A percentile compares a stretch with the other conserved stretches of the same genome.
These are phyloP conservation scores for Polyergus mexicanus DNA, from an alignment of 1,140 invertebrate genomes.

Conservation along the genomic window DNA sequence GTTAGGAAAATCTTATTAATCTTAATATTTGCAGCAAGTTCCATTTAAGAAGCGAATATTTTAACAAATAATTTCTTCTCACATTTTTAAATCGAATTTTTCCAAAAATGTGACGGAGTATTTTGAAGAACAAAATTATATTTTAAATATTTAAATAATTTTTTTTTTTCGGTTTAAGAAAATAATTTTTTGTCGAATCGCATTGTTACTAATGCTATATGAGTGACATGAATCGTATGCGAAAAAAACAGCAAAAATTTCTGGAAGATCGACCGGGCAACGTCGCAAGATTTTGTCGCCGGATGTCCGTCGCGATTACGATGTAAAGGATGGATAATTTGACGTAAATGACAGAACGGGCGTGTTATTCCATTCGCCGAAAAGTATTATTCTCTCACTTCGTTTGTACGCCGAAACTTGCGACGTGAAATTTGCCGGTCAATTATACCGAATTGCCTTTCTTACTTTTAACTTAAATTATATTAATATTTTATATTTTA, in stretches of 20 bases:
- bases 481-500: background rate
- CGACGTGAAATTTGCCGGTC: constrained; percentile 9
- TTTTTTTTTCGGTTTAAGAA: no score
- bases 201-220: constrained; percentile 33
- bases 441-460: constrained; percentile 4
- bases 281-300: constrained; percentile 42
- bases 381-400: constrained; percentile 41
- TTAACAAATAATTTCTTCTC: no score
- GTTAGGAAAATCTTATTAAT: no score
- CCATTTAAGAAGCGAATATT: no score
- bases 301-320: constrained; percentile 50
- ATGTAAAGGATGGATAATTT: constrained; percentile 58
- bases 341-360: constrained; percentile 50
- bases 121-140: no score
- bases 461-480: background rate
- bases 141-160: no score
- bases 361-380: constrained; percentile 19
- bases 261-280: constrained; percentile 31
- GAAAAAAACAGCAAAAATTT: background rate
- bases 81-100: no score
- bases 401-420: background rate
- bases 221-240: constrained; percentile 24
- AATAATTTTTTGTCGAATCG: no score
- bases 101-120: no score
- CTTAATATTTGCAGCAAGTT: no score